Conservation (phyloP, 1,140 invertebrate species). For the Cyclina sinensis region DNA sequence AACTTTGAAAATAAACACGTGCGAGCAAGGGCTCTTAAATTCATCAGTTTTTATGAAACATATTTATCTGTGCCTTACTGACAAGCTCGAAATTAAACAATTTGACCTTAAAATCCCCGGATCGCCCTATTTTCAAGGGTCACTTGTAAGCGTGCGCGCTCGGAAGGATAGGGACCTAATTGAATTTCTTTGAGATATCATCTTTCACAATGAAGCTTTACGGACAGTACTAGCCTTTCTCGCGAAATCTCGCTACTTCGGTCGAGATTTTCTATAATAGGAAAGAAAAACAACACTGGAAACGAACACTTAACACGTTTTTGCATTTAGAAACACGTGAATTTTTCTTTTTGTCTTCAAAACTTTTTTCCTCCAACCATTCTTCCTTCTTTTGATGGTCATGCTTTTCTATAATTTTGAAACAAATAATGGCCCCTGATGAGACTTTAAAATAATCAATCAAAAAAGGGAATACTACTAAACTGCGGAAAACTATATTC, state of each 20-base stretch:
- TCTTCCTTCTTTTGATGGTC: too few relatives aligned
- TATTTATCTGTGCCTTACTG: slow-evolving; percentile 65
- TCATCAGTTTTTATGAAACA: slow-evolving; percentile 66
- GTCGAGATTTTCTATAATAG: background rate
- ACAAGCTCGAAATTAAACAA: slow-evolving; percentile 61
- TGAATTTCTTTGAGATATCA: slow-evolving; percentile 59
- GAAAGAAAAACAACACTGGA: too few relatives aligned
- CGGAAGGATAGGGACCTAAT: background rate
- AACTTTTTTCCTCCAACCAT: too few relatives aligned
- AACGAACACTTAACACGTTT: too few relatives aligned
- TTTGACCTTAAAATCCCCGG: slow-evolving; percentile 43
- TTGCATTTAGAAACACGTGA: too few relatives aligned
- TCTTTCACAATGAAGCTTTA: slow-evolving; percentile 23
- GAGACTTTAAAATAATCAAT: too few relatives aligned
- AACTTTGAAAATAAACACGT: slow-evolving; percentile 52
- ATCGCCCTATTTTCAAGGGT: slow-evolving; percentile 46
- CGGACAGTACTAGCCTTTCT: background rate
- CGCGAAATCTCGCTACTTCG: background rate
- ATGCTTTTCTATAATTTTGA: too few relatives aligned
- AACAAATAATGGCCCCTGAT: too few relatives aligned
- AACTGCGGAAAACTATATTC: too few relatives aligned
- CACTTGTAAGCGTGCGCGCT: slow-evolving; percentile 43
- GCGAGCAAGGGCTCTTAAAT: slow-evolving; percentile 58
- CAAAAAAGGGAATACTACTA: too few relatives aligned
- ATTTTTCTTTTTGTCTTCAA: too few relatives aligned